Percentiles rank a stretch among this genome's conserved stretches.
Evolutionary conservation across 2,888 invertebrate genomes (phyloP).

Genomic region (Campoplex capitator): DNA sequence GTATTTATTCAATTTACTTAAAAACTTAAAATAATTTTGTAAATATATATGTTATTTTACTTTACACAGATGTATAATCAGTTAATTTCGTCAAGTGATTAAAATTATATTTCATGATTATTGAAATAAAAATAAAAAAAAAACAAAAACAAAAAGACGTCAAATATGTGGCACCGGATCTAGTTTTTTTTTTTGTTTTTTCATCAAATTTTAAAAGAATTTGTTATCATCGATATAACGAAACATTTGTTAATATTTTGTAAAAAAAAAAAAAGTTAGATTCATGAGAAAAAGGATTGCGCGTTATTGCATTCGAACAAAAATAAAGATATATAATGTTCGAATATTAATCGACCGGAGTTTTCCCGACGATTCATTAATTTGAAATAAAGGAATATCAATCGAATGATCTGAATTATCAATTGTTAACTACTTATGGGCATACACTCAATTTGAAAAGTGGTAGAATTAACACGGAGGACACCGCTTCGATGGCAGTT

Average conservation of each 20-base stretch:
- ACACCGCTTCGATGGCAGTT: conserved; percentile 85
- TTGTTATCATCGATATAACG: neutral
- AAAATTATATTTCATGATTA: conserved; percentile 30
- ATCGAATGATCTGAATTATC: neutral
- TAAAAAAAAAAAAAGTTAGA: neutral
- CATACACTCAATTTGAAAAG: conserved; percentile 86
- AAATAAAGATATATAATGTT: neutral
- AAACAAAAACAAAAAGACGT: neutral
- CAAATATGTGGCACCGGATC: neutral
- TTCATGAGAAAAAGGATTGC: neutral
- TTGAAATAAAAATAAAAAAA: neutral
- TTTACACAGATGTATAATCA: conserved; percentile 35
- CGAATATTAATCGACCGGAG: neutral
- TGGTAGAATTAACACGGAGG: conserved; percentile 88
- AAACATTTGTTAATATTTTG: neutral
- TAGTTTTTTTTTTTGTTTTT: neutral
- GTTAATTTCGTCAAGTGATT: conserved; percentile 32
- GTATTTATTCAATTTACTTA: conserved; percentile 38
- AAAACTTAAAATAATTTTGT: conserved; percentile 31
- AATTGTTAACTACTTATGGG: neutral
- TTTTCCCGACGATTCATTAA: neutral
- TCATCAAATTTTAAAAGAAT: neutral
- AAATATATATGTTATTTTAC: conserved; percentile 29
- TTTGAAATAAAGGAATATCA: neutral
- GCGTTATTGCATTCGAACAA: neutral